These are phyloP conservation scores for Leucophenga maculata DNA, from an alignment of 2,888 invertebrate genomes.

Conservation along the genomic window DNA sequence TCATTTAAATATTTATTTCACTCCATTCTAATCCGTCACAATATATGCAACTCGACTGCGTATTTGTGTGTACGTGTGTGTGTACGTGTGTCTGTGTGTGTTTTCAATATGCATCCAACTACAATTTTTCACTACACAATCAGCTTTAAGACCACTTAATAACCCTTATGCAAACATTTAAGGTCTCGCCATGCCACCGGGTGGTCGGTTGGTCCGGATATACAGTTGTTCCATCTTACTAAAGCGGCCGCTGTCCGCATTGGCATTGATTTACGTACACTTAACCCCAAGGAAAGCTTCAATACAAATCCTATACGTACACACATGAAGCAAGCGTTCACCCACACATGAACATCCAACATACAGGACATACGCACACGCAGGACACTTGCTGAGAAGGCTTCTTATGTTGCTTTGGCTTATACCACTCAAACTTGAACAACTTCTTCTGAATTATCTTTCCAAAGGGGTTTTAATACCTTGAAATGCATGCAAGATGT, in stretches of 20 bases:
- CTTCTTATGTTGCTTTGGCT: conserved; percentile 15
- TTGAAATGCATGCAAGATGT: conserved; percentile 15
- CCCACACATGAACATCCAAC: neutral
- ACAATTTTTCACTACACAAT: conserved; percentile 35
- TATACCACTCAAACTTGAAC: conserved; percentile 15
- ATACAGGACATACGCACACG: neutral
- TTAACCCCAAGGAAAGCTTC: conserved; percentile 19
- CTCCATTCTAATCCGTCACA: too few relatives aligned
- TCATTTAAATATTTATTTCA: too few relatives aligned
- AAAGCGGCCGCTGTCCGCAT: conserved; percentile 37
- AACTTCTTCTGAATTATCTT: conserved; percentile 39
- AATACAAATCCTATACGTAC: conserved; percentile 13
- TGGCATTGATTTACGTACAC: conserved; percentile 60
- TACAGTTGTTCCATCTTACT: neutral
- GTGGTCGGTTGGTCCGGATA: neutral
- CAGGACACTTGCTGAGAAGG: neutral
- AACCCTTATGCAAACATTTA: conserved; percentile 45
- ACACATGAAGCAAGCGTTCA: neutral
- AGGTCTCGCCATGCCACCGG: neutral
- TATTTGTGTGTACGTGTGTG: too few relatives aligned
- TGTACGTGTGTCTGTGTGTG: conserved; percentile 1
- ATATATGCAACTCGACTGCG: neutral
- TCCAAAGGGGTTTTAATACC: conserved; percentile 58
- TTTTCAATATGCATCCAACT: neutral
- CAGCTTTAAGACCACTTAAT: conserved; percentile 63